Evolutionary conservation across 1,140 invertebrate genomes (phyloP), one percentile per base, ranked within the genome.

Genomic region (Batillaria attramentaria): DNA sequence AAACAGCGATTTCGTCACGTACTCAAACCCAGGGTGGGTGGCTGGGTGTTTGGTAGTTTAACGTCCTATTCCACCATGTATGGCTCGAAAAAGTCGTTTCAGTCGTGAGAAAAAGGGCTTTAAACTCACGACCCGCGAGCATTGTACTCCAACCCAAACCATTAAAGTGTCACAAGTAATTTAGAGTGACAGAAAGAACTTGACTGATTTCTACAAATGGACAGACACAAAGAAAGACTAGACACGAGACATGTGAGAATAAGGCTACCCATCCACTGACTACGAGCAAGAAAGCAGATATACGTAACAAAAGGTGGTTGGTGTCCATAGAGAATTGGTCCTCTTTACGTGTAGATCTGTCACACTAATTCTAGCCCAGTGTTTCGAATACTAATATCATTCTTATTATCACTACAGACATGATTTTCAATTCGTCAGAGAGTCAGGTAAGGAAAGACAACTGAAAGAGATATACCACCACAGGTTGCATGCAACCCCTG

Each of bases 381-480:
- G 31, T 66, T 8, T 37, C 39, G 13, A n/a, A n/a, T n/a, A n/a
- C n/a, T n/a, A n/a, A n/a, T n/a, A n/a, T n/a, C n/a, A n/a, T n/a
- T n/a, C n/a, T n/a, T n/a, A n/a, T n/a, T n/a, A n/a, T n/a, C n/a
- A 92, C 92, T 60, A 87, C 90, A 60, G 92, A 93, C 46, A 93
- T 90, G 73, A n/a, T 89, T 91, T 82, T 93, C 93, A 86, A 93
- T 93, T 6, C 91, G 90, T 5, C 93, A 84, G 0, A 93, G 93
- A 33, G 93, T 93, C 92, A 93, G 92, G 81, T 92, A 93, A 16
- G 93, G 84, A 10, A 89, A 84, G 24, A 92, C 89, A 13, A 93
- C n/a, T n/a, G n/a, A n/a, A n/a, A n/a, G n/a, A n/a, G n/a, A n/a
- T n/a, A n/a, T n/a, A n/a, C n/a, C n/a, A n/a, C n/a, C n/a, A n/a